Evolutionary conservation across 2,113 vertebrate species (phyloP).

Genomic region (Dryoscopus gambensis): DNA sequence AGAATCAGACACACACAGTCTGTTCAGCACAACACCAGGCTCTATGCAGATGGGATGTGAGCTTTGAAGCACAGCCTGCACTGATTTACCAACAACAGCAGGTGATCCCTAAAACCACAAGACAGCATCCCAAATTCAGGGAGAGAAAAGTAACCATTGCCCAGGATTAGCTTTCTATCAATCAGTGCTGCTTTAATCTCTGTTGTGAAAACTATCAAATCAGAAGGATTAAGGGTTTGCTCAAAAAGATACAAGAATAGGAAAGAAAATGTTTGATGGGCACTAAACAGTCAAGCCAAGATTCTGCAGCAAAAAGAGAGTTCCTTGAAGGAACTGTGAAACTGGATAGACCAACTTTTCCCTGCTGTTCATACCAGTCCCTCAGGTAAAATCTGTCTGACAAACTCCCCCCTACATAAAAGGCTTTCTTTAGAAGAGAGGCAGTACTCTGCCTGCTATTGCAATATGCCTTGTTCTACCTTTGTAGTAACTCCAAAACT

Average conservation of each 20-base stretch:
- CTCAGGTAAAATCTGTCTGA: background rate
- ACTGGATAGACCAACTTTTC: background rate
- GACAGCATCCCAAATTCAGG: background rate
- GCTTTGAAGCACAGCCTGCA: background rate
- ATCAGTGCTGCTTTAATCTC: background rate
- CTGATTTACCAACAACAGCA: background rate
- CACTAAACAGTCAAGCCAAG: background rate
- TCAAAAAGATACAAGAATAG: background rate
- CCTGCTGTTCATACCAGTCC: background rate
- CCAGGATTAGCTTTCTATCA: background rate
- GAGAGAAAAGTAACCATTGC: background rate
- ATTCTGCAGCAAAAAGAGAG: background rate
- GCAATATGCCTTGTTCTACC: background rate
- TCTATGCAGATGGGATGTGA: background rate
- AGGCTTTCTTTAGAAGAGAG: background rate
- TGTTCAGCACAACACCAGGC: background rate
- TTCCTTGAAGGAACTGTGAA: background rate
- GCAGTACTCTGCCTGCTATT: background rate
- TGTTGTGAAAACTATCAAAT: background rate
- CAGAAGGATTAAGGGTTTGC: background rate
- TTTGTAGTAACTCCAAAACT: background rate
- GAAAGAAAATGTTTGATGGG: background rate
- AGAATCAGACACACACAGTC: background rate
- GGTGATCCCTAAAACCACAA: background rate
- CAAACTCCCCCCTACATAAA: background rate